phyloP scores from a whole-genome alignment of 2,888 invertebrate genomes.

The Acleris cristana region DNA sequence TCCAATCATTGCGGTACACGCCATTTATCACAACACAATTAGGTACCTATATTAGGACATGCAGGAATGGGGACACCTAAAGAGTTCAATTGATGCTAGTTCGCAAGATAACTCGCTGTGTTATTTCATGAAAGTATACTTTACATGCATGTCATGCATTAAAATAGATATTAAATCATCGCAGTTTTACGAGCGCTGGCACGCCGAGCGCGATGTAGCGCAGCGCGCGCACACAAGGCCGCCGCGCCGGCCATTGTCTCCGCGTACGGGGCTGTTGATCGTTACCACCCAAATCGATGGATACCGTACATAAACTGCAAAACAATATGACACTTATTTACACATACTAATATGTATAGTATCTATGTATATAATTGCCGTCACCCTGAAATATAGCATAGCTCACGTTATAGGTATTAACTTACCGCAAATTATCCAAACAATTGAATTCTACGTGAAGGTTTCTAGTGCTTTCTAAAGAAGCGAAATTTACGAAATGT shows the following conservation, averaged over 20 bases:
- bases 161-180: slow-evolving; percentile 9
- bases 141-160: not conserved
- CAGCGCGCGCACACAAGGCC: not conserved
- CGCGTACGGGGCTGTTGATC: not conserved
- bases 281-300: not conserved
- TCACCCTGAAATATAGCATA: too few relatives aligned
- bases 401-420: too few relatives aligned
- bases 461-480: too few relatives aligned
- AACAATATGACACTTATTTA: not conserved
- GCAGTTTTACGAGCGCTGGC: slow-evolving; percentile 2
- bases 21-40: too few relatives aligned
- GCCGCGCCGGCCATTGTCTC: slow-evolving; percentile 7
- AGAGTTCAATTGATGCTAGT: not conserved
- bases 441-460: too few relatives aligned
- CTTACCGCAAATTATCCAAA: too few relatives aligned
- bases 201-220: not conserved
- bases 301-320: not conserved
- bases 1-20: not conserved
- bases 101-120: not conserved
- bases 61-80: too few relatives aligned
- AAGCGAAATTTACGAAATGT: too few relatives aligned
- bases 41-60: too few relatives aligned
- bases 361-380: too few relatives aligned
- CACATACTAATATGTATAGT: not conserved
- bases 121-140: not conserved